Conservation (phyloP, 2,888 invertebrate genomes). For the Scaptomyza caliginosa region DNA sequence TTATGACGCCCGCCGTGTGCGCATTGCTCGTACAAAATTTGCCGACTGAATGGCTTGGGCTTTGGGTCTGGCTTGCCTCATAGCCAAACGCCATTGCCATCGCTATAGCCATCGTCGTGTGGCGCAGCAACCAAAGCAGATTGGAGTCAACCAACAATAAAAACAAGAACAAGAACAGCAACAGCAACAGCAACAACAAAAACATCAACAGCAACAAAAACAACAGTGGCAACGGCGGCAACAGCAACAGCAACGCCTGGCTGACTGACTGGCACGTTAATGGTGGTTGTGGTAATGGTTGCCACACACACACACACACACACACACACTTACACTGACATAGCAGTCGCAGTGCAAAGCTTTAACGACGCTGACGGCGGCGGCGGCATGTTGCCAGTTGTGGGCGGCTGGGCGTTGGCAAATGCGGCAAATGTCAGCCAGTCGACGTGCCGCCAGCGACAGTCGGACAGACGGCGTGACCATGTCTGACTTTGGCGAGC, state of each 20-base stretch:
- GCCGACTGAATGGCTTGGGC: slow-evolving; percentile 67
- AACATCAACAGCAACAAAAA: slow-evolving; percentile 17
- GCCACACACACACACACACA: slow-evolving; percentile 67
- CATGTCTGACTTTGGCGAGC: slow-evolving; percentile 77
- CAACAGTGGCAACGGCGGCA: slow-evolving; percentile 47
- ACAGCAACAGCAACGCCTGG: slow-evolving; percentile 72
- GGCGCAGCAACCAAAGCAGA: slow-evolving; percentile 80
- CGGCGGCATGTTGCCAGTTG: slow-evolving; percentile 76
- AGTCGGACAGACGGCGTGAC: slow-evolving; percentile 70
- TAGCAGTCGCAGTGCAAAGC: slow-evolving; percentile 53
- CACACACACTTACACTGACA: slow-evolving; percentile 32
- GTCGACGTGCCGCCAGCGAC: slow-evolving; percentile 72
- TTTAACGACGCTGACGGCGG: slow-evolving; percentile 63
- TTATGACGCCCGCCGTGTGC: slow-evolving; percentile 52
- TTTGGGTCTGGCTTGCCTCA: slow-evolving; percentile 8
- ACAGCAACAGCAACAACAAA: slow-evolving; percentile 39
- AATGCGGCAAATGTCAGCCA: slow-evolving; percentile 78
- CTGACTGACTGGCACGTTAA: slow-evolving; percentile 76
- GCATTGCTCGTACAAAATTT: slow-evolving; percentile 64
- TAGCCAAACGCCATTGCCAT: slow-evolving; percentile 24
- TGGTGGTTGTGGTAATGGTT: slow-evolving; percentile 79
- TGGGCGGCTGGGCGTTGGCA: slow-evolving; percentile 72
- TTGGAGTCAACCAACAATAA: slow-evolving; percentile 81
- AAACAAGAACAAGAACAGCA: slow-evolving; percentile 66
- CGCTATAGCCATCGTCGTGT: slow-evolving; percentile 58